Conservation (phyloP, 2,113 vertebrate species). For the Gopherus flavomarginatus region DNA sequence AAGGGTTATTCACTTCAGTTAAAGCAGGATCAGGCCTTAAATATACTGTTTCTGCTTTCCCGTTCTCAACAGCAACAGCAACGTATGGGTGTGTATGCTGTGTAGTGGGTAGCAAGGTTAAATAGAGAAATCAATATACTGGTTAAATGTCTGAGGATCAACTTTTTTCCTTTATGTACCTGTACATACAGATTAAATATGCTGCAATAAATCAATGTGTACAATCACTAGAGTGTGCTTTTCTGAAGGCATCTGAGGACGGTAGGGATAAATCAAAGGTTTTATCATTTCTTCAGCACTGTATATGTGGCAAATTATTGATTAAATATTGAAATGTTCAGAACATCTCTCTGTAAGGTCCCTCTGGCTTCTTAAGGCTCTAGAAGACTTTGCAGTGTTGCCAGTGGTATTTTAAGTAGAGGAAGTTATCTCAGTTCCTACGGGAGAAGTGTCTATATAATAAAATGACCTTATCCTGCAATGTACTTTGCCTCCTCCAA, state of each 20-base stretch:
- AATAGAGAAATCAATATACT: background rate
- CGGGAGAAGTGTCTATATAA: background rate
- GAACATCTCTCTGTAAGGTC: constrained; percentile 18
- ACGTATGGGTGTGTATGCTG: accelerated
- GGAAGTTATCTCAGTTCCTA: background rate
- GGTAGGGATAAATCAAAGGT: constrained; percentile 28
- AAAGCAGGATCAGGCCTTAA: background rate
- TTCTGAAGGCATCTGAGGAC: background rate
- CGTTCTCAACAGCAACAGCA: accelerated
- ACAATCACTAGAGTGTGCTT: accelerated
- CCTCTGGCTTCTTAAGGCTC: constrained; percentile 4
- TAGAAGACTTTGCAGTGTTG: background rate
- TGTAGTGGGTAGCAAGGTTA: background rate
- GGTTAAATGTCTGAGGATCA: background rate
- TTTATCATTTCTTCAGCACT: constrained; percentile 41
- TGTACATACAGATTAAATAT: constrained; percentile 32
- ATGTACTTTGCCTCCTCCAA: background rate
- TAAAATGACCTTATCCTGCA: accelerated
- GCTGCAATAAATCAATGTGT: constrained; percentile 42
- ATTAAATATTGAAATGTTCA: constrained; percentile 39
- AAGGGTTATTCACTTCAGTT: background rate
- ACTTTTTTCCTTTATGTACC: background rate
- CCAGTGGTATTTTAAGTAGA: background rate
- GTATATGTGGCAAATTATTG: constrained; percentile 38
- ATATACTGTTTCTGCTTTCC: background rate